These are phyloP conservation scores for Macaria liturata DNA, from an alignment of 2,888 invertebrate genomes.

Conservation along the genomic window DNA sequence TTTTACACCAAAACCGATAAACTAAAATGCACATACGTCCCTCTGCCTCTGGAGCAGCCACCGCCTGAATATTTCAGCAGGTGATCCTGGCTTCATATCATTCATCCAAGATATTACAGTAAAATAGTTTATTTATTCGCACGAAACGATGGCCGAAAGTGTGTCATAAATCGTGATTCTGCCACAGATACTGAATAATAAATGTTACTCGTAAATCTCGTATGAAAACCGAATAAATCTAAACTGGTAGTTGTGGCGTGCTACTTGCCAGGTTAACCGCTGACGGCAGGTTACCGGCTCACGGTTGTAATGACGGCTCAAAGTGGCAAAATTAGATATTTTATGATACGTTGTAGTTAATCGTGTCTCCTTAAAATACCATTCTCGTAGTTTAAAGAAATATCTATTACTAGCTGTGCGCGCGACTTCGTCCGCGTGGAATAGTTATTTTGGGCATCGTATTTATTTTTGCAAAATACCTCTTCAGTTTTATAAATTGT, in stretches of 20 bases:
- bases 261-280: constrained; percentile 51
- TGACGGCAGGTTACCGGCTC: constrained; percentile 31
- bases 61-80: constrained; percentile 23
- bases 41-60: not conserved
- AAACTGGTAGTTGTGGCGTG: constrained; percentile 56
- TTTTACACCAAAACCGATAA: no score
- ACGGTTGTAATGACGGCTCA: no score
- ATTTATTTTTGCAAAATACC: no score
- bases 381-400: no score
- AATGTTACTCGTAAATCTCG: constrained; percentile 76
- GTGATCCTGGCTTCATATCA: constrained; percentile 19
- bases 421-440: no score
- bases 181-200: constrained; percentile 77
- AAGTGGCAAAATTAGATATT: no score
- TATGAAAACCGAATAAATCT: constrained; percentile 80
- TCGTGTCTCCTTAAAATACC: no score
- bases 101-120: constrained; percentile 42
- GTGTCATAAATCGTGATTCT: constrained; percentile 76
- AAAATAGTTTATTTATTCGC: constrained; percentile 62
- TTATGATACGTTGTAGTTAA: no score
- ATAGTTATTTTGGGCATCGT: no score
- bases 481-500: no score
- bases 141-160: constrained; percentile 68
- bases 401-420: no score
- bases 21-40: not conserved